Percentiles rank a stretch among this genome's conserved stretches.
These are phyloP conservation scores for Piezodorus guildinii DNA, from an alignment of 1,140 invertebrate species.

Conservation along the genomic window DNA sequence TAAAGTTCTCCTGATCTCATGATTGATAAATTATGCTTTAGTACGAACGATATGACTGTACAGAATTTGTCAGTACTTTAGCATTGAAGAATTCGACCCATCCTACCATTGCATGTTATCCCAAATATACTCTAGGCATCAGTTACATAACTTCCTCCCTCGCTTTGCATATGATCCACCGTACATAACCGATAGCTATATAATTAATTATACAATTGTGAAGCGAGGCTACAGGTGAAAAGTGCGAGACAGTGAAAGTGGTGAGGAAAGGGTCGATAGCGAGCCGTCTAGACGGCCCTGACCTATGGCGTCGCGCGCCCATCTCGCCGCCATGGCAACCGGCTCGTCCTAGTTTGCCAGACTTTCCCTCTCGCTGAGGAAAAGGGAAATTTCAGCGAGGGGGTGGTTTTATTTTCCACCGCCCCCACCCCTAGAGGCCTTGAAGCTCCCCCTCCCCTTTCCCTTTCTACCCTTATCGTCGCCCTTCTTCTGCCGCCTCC, in stretches of 20 bases:
- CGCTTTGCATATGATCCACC: no score
- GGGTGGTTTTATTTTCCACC: conserved; percentile 8
- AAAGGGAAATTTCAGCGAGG: conserved; percentile 9
- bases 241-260: conserved; percentile 7
- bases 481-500: background rate
- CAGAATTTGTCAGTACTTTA: no score
- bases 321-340: conserved; percentile 6
- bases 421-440: background rate
- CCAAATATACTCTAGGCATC: no score
- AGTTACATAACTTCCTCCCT: no score
- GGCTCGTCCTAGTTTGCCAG: conserved; percentile 4
- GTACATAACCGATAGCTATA: no score
- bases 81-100: no score
- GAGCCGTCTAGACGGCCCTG: conserved; percentile 11
- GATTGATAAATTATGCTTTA: no score
- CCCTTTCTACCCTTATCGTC: background rate
- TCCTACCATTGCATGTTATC: no score
- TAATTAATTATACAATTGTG: no score
- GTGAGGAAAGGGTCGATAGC: background rate
- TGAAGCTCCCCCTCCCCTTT: background rate
- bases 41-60: no score
- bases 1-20: no score
- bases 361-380: conserved; percentile 8
- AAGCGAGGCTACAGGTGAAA: no score
- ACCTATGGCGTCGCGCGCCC: conserved; percentile 3